Conservation (phyloP, 2,888 invertebrate species). For the Eucriotettix oculatus region DNA sequence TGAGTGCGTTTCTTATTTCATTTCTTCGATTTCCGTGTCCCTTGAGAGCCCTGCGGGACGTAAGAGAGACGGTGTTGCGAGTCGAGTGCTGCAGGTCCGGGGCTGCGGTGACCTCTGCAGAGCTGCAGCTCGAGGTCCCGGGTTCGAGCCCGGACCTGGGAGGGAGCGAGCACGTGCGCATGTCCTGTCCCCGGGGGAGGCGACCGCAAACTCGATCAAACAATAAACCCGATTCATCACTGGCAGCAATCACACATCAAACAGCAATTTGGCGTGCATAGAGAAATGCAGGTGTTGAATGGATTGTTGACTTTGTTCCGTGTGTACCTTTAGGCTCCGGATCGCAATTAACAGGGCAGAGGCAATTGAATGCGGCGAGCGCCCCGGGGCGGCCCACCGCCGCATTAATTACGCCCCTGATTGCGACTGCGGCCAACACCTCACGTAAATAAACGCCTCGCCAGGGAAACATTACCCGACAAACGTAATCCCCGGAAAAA, state of each 20-base stretch:
- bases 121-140: neutral
- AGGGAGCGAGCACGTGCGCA: neutral
- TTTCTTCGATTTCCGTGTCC: too few species aligned
- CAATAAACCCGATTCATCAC: slow-evolving; percentile 11
- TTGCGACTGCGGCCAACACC: neutral
- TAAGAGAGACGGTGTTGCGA: too few species aligned
- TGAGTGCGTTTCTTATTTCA: too few species aligned
- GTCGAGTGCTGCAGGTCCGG: too few species aligned
- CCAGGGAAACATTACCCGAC: neutral
- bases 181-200: neutral
- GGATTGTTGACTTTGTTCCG: slow-evolving; percentile 10
- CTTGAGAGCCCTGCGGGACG: too few species aligned
- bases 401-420: slow-evolving; percentile 1
- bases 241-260: slow-evolving; percentile 9
- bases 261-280: slow-evolving; percentile 11
- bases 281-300: slow-evolving; percentile 11
- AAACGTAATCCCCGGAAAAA: neutral
- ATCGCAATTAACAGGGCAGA: slow-evolving; percentile 10
- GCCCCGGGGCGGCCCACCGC: neutral
- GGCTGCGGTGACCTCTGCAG: too few species aligned
- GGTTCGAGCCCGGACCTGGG: neutral
- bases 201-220: slow-evolving; percentile 9
- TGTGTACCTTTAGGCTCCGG: slow-evolving; percentile 9
- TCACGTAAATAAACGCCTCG: neutral
- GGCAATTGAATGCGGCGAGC: slow-evolving; percentile 1